Conservation (phyloP, 1,140 invertebrate genomes). For the Drosophila carrolli region DNA sequence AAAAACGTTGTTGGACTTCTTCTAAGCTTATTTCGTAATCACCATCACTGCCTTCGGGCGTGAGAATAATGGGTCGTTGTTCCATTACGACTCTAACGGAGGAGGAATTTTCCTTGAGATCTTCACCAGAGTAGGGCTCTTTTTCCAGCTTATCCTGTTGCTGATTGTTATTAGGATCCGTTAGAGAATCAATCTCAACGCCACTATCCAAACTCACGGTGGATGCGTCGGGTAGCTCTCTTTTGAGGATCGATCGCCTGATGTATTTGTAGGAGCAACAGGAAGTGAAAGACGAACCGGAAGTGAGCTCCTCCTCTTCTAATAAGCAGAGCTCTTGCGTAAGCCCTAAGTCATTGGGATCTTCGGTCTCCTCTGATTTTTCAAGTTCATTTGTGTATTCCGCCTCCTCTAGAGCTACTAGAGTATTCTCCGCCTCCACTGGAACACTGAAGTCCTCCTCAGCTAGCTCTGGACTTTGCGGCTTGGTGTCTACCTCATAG, state of each 20-base stretch:
- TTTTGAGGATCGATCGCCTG: constrained; percentile 18
- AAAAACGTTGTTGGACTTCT: constrained; percentile 1
- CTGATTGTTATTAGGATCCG: background rate
- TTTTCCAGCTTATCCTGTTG: background rate
- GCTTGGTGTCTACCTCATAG: background rate
- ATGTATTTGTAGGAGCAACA: constrained; percentile 41
- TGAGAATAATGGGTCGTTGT: background rate
- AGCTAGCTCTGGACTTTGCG: too few species aligned
- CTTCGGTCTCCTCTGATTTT: background rate
- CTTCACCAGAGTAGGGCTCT: background rate
- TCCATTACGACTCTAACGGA: constrained; percentile 43
- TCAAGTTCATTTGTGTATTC: background rate
- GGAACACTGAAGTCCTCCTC: background rate
- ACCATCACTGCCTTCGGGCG: constrained; percentile 28
- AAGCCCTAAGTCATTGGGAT: background rate
- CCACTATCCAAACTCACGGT: constrained; percentile 31
- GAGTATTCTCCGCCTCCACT: background rate
- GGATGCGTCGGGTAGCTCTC: constrained; percentile 17
- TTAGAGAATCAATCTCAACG: background rate
- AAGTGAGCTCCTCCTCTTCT: constrained; percentile 4
- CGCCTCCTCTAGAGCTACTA: background rate
- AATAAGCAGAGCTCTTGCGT: background rate
- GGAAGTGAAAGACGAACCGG: constrained; percentile 36
- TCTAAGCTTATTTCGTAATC: constrained; percentile 7
- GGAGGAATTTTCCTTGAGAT: background rate